Conservation (phyloP, 2,113 vertebrate genomes). For the Mormoops blainvillei region DNA sequence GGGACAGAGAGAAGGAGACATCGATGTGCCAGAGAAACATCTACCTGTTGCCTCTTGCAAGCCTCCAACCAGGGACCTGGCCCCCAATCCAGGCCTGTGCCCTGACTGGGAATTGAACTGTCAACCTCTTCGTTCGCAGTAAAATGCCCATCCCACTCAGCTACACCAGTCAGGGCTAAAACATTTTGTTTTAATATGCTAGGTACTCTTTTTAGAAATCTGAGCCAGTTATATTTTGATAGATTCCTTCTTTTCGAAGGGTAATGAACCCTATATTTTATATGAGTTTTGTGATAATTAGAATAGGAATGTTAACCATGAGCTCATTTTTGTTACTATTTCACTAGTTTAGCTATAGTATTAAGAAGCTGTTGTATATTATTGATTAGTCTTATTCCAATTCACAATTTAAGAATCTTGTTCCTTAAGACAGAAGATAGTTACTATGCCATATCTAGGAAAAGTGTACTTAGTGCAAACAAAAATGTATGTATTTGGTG, state of each 20-base stretch:
- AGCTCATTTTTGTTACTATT: not conserved
- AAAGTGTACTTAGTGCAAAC: conserved; percentile 6
- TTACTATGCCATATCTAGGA: not conserved
- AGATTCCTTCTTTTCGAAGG: not conserved
- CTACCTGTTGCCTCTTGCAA: too few relatives aligned
- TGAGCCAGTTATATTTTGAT: not conserved
- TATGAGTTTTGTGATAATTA: not conserved
- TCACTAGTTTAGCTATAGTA: not conserved
- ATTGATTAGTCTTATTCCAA: not conserved
- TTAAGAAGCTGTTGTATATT: not conserved
- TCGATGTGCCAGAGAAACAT: too few relatives aligned
- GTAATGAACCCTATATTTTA: not conserved
- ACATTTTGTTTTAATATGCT: not conserved
- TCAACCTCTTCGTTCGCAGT: too few relatives aligned
- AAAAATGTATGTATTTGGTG: conserved; percentile 2
- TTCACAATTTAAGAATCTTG: conserved; percentile 15
- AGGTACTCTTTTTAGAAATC: not conserved
- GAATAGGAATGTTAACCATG: not conserved
- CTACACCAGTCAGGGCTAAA: not conserved
- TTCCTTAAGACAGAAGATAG: not conserved
- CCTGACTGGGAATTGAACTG: too few relatives aligned
- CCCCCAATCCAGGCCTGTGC: too few relatives aligned
- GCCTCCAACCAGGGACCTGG: too few relatives aligned
- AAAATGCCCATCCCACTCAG: too few relatives aligned
- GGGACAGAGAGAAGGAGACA: too few relatives aligned